Evolutionary conservation across 1,140 invertebrate species (phyloP).

Genomic region (Caenorhabditis briggsae): DNA sequence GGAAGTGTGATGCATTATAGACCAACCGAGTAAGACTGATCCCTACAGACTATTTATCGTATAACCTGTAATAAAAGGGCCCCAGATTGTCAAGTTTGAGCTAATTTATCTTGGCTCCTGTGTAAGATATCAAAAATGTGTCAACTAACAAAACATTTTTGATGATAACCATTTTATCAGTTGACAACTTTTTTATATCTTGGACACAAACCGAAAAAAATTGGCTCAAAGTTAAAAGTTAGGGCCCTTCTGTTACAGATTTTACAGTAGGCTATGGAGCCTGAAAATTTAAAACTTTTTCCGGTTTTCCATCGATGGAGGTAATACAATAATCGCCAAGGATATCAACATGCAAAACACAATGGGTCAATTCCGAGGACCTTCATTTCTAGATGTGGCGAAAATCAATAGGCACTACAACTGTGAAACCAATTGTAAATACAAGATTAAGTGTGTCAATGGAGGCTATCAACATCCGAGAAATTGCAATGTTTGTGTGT

Average conservation of each 20-base stretch:
- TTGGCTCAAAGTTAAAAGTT: too few species aligned
- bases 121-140: too few species aligned
- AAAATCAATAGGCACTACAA: conserved; percentile 47
- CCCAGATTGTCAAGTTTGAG: too few species aligned
- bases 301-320: conserved; percentile 46
- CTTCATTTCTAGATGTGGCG: conserved; percentile 51
- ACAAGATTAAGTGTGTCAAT: conserved; percentile 48
- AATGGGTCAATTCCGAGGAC: conserved; percentile 50
- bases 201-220: too few species aligned
- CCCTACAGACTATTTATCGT: too few species aligned
- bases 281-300: background rate
- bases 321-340: conserved; percentile 19
- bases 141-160: too few species aligned
- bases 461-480: conserved; percentile 49
- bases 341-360: conserved; percentile 50
- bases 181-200: too few species aligned
- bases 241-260: too few species aligned
- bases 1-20: conserved; percentile 60
- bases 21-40: conserved; percentile 14
- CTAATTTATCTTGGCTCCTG: too few species aligned
- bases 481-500: conserved; percentile 46
- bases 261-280: too few species aligned
- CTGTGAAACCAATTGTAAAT: conserved; percentile 42
- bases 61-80: too few species aligned
- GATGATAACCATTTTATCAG: too few species aligned